Evolutionary conservation across 2,888 invertebrate species (phyloP), one percentile per base, ranked within the genome.

Genomic region (Exocentrus adspersus): DNA sequence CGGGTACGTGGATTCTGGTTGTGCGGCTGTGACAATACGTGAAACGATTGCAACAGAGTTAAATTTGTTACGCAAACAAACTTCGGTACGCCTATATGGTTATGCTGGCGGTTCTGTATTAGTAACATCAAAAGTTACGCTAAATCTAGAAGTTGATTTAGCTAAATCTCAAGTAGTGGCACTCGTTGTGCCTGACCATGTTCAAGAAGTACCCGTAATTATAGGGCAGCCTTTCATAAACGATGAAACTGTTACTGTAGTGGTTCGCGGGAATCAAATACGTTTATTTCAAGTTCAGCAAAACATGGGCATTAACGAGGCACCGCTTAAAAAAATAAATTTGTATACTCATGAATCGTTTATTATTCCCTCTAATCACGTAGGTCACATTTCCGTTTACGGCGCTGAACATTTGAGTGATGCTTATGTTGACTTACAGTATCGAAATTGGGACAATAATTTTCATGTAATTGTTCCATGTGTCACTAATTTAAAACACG

Each of bases 1-100:
- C 53, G 64, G 69, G 9, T 68, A 62, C 30, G 62, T 66, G 20
- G 69, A 69, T 60, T 53, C 64, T 0, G 69, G 65, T 5, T 69
- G 67, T 46, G 65, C 46, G 3, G 24, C 24, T 24, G 24, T 65
- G 1, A 62, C 61, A 16, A 54, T 69, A 10, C 7, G 24, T 24
- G 7, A 24, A 24, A 24, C 7, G 7, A 5, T 24, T 3, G 4
- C 7, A 24, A 24, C 24, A 24, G 46, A 46, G 14, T 59, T 67
- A 37, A 16, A 41, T 24, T 60, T 64, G 37, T 24, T 42, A 41
- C 24, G 24, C 50, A 32, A 45, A 50, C 61, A 63, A 10, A 51
- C 57, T 3, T 10, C 46, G 19, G 62, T 53, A 4, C 37, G 60
- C 6, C 54, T 69, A 53, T 12, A 43, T 32, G 60, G 56, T 30